phyloP scores from a whole-genome alignment of 2,797 vertebrate species.

The Sebastes diaconus region DNA sequence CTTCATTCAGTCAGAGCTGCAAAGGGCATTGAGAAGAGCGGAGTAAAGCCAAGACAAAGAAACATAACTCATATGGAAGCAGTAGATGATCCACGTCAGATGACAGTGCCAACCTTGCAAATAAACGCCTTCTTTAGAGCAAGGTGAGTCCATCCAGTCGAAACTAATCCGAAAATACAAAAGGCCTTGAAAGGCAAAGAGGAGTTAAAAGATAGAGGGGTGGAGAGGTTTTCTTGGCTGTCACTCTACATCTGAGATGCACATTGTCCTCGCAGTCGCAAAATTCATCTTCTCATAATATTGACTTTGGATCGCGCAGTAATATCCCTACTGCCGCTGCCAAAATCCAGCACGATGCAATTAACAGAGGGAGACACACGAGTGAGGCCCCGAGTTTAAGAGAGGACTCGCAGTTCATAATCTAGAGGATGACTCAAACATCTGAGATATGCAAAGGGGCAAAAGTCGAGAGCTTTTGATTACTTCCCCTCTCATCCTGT shows the following conservation, averaged over 20 bases:
- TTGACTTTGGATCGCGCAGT: slow-evolving; percentile 75
- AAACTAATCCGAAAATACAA: slow-evolving; percentile 19
- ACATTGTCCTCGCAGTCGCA: slow-evolving; percentile 66
- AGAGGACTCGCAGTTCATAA: slow-evolving; percentile 54
- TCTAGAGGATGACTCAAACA: slow-evolving; percentile 56
- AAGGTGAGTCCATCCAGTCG: slow-evolving; percentile 26
- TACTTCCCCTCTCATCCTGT: slow-evolving; percentile 50
- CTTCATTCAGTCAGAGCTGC: slow-evolving; percentile 13
- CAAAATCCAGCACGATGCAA: slow-evolving; percentile 70
- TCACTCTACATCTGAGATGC: slow-evolving; percentile 65
- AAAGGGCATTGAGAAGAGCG: slow-evolving; percentile 18
- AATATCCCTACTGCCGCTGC: slow-evolving; percentile 55
- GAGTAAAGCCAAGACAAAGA: slow-evolving; percentile 30
- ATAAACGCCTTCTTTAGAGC: slow-evolving; percentile 39
- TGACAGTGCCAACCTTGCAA: slow-evolving; percentile 34
- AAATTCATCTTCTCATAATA: slow-evolving; percentile 75
- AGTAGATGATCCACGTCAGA: slow-evolving; percentile 28
- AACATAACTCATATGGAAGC: slow-evolving; percentile 9
- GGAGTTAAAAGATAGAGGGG: slow-evolving; percentile 14
- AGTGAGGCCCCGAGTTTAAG: slow-evolving; percentile 45
- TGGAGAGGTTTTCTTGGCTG: slow-evolving; percentile 54
- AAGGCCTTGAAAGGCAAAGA: slow-evolving; percentile 19
- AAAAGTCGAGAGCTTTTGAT: slow-evolving; percentile 56
- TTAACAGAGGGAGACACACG: slow-evolving; percentile 59
- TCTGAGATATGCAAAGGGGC: slow-evolving; percentile 51